A percentile compares a stretch with the other conserved stretches of the same genome.
phyloP scores from a whole-genome alignment of 2,797 vertebrate species.

The Phataginus tetradactyla region DNA sequence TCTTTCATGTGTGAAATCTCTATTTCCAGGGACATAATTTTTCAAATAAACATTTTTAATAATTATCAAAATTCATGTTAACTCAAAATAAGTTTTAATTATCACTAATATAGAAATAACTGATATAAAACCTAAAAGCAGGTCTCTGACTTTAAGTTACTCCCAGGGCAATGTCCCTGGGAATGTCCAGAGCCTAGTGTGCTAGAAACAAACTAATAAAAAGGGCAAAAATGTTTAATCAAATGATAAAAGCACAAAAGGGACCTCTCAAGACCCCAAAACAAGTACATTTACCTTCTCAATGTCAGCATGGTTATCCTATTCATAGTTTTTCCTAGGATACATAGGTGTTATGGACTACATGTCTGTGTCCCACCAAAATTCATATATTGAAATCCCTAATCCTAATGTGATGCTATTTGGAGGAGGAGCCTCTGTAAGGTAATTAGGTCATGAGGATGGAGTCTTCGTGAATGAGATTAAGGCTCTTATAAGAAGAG shows the following conservation, averaged over 20 bases:
- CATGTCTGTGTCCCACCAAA: not conserved
- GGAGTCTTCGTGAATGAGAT: not conserved
- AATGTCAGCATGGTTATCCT: not conserved
- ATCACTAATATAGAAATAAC: not conserved
- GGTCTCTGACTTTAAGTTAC: not conserved
- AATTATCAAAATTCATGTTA: not conserved
- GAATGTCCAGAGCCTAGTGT: not conserved
- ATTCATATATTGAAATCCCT: not conserved
- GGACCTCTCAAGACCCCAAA: not conserved
- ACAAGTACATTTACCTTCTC: not conserved
- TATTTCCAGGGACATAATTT: not conserved
- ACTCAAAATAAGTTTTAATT: constrained; percentile 16
- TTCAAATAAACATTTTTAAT: constrained; percentile 1
- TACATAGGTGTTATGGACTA: accelerated
- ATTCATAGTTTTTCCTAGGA: not conserved
- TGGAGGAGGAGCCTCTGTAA: not conserved
- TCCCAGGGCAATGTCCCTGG: not conserved
- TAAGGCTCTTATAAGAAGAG: not conserved
- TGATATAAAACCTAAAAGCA: not conserved
- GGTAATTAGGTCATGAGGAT: not conserved
- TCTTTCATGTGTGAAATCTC: constrained; percentile 9
- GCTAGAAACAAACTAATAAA: not conserved
- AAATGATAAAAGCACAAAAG: not conserved
- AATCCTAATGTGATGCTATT: not conserved
- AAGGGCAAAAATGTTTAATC: not conserved